Evolutionary conservation across 2,888 invertebrate species (phyloP).

Genomic region (Osedax fenrisi): DNA sequence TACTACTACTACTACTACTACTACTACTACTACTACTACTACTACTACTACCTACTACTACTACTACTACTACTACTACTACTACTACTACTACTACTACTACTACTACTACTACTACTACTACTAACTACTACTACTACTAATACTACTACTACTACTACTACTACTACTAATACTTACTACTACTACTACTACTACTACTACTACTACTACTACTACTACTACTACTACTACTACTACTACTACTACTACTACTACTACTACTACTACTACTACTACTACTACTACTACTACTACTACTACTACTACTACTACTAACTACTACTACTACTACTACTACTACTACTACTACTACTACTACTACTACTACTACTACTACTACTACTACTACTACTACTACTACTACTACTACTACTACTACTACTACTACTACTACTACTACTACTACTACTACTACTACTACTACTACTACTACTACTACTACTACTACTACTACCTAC

Average conservation of each 20-base stretch:
- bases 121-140: too few relatives aligned
- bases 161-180: too few relatives aligned
- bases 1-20: too few relatives aligned
- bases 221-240: not conserved
- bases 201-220: not conserved
- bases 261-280: not conserved
- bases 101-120: too few relatives aligned
- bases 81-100: too few relatives aligned
- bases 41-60: too few relatives aligned
- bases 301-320: constrained; percentile 1
- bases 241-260: not conserved
- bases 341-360: not conserved
- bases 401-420: not conserved
- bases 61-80: too few relatives aligned
- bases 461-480: not conserved
- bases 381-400: not conserved
- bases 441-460: not conserved
- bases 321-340: not conserved
- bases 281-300: not conserved
- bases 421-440: not conserved
- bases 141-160: too few relatives aligned
- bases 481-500: not conserved
- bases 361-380: not conserved
- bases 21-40: too few relatives aligned
- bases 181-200: too few relatives aligned